Evolutionary conservation across 2,113 vertebrate genomes (phyloP), one percentile per base, ranked within the genome.

Genomic region (Tragelaphus scriptus): DNA sequence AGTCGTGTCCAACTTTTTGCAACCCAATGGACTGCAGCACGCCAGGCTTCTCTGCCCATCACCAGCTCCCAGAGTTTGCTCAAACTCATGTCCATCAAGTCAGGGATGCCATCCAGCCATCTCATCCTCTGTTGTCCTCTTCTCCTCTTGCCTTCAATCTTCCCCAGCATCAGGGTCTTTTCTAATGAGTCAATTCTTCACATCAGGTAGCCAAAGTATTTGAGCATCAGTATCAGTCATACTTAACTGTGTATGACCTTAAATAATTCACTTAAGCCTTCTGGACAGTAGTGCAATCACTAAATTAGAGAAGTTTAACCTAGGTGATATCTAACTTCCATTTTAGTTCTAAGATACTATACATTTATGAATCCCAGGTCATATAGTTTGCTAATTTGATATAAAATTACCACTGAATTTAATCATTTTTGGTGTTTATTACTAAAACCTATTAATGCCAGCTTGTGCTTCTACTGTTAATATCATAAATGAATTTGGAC

Each of bases 171-270:
- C 65, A 71, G 17, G n/a, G 17, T 71, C 65, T 71, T 71, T 71
- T 71, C n/a, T n/a, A 71, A 1, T 21, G 17, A 71, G n/a, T 71
- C 17, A 71, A 0, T 71, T 71, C n/a, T 71, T 71, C 9, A 0
- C n/a, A 71, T 71, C n/a, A 23, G 65, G n/a, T 71, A 1, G n/a
- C n/a, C 65, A 71, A 36, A 71, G 65, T 71, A 36, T 71, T 36
- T 71, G n/a, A 71, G n/a, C 9, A 71, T 71, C n/a, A 71, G 65
- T n/a, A 36, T 71, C n/a, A 71, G 10, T 71, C n/a, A 71, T 53
- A 86, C 16, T 90, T 84, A 92, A 32, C 25, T 95, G 36, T 92
- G 47, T 47, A 44, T 88, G 79, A 58, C 10, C 47, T 92, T 97
- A 63, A 44, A 56, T 90, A 58, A 86, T 92, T 56, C 53, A 81